A percentile compares a stretch with the other conserved stretches of the same genome.
These are phyloP conservation scores for Fulica atra DNA, from an alignment of 2,113 vertebrate species.

Conservation along the genomic window DNA sequence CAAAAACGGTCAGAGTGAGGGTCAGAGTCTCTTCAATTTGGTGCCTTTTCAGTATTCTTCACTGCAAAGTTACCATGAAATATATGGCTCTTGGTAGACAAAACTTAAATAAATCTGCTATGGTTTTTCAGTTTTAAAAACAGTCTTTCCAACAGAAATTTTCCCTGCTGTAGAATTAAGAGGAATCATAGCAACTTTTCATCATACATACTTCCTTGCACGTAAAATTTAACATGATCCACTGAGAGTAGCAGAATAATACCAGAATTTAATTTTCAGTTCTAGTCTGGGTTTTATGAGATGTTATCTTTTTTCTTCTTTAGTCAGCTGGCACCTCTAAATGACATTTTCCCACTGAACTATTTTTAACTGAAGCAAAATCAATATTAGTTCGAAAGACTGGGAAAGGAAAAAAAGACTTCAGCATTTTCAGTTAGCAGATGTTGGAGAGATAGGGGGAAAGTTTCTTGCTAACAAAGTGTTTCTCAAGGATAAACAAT, in stretches of 20 bases:
- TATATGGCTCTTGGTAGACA: background rate
- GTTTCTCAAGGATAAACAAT: constrained; percentile 35
- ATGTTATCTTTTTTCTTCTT: constrained; percentile 24
- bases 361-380: constrained; percentile 60
- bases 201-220: background rate
- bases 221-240: constrained; percentile 1
- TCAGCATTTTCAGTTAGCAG: constrained; percentile 42
- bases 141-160: background rate
- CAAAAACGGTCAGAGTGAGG: background rate
- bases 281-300: background rate
- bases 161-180: background rate
- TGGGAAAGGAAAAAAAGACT: constrained; percentile 38
- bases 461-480: constrained; percentile 30
- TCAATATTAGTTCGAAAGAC: constrained; percentile 56
- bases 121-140: constrained; percentile 7
- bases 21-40: background rate
- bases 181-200: background rate
- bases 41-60: background rate
- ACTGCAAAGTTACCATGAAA: background rate
- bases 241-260: background rate
- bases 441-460: constrained; percentile 10
- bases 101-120: constrained; percentile 24
- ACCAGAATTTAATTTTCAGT: constrained; percentile 21
- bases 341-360: constrained; percentile 54
- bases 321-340: constrained; percentile 45